These are phyloP conservation scores for Megaustenia siamemsis DNA, from an alignment of 2,888 invertebrate species.

Conservation along the genomic window DNA sequence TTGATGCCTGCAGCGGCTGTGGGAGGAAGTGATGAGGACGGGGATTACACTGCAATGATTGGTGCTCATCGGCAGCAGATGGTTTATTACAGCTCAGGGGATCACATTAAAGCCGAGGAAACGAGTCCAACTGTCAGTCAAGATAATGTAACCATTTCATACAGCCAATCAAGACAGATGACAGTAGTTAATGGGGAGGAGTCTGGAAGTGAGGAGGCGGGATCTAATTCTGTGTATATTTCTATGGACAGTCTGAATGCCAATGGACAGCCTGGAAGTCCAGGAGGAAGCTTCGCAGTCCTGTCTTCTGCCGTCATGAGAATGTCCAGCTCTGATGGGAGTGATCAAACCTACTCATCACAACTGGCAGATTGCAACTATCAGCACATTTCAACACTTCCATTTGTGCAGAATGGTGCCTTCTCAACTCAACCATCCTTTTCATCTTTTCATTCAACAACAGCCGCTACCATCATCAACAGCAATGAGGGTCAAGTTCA, in stretches of 20 bases:
- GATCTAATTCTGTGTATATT: conserved; percentile 33
- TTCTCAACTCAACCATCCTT: conserved; percentile 37
- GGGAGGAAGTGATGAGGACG: conserved; percentile 33
- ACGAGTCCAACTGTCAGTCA: background rate
- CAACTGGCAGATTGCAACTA: background rate
- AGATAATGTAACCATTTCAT: conserved; percentile 25
- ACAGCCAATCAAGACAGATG: conserved; percentile 36
- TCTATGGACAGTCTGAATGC: conserved; percentile 28
- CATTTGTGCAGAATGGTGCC: conserved; percentile 51
- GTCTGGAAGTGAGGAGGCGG: conserved; percentile 14
- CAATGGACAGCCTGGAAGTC: background rate
- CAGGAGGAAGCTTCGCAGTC: conserved; percentile 23
- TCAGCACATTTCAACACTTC: conserved; percentile 53
- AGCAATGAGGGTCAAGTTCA: background rate
- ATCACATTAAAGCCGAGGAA: conserved; percentile 21
- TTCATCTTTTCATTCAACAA: background rate
- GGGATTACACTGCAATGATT: conserved; percentile 41
- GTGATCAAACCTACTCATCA: conserved; percentile 20
- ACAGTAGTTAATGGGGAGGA: conserved; percentile 25
- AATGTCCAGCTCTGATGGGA: background rate
- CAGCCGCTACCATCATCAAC: background rate
- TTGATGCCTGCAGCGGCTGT: conserved; percentile 49
- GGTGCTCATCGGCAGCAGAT: conserved; percentile 32
- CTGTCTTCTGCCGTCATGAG: conserved; percentile 44
- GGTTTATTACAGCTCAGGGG: conserved; percentile 34